phyloP scores from a whole-genome alignment of 1,140 invertebrate genomes.

The Conus ventricosus region DNA sequence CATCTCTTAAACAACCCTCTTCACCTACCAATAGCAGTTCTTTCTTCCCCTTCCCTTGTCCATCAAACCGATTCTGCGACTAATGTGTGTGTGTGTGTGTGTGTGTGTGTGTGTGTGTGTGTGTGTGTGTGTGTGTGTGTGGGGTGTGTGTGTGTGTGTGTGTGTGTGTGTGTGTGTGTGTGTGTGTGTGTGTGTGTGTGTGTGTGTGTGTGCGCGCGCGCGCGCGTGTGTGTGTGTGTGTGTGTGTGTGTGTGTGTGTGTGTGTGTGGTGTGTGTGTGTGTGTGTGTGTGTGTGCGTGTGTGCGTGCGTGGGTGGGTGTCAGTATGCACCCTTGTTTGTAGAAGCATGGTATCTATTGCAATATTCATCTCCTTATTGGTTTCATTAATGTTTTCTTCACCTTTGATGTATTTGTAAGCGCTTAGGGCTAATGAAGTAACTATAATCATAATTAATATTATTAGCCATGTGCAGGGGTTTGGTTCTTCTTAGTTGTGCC shows the following conservation, averaged over 20 bases:
- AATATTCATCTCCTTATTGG: too few species aligned
- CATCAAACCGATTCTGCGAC: too few species aligned
- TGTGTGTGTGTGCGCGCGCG: not conserved
- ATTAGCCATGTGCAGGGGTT: too few species aligned
- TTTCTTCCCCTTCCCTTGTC: too few species aligned
- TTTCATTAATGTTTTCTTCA: too few species aligned
- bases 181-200: constrained; percentile 2
- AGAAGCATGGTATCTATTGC: not conserved
- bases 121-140: constrained; percentile 22
- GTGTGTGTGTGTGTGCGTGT: not conserved
- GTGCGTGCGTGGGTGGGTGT: constrained; percentile 9
- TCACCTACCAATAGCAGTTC: too few species aligned
- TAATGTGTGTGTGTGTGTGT: constrained; percentile 3
- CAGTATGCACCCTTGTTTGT: not conserved
- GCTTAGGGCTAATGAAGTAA: too few species aligned
- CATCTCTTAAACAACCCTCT: too few species aligned
- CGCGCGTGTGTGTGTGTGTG: constrained; percentile 21
- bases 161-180: constrained; percentile 14
- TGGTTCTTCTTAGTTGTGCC: too few species aligned
- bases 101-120: constrained; percentile 22
- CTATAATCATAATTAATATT: too few species aligned
- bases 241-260: constrained; percentile 22
- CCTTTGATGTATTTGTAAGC: too few species aligned
- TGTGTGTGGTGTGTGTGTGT: constrained; percentile 11
- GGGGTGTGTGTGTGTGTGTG: constrained; percentile 13